Evolutionary conservation across 2,113 vertebrate genomes (phyloP).

Genomic region (Neogale vison): DNA sequence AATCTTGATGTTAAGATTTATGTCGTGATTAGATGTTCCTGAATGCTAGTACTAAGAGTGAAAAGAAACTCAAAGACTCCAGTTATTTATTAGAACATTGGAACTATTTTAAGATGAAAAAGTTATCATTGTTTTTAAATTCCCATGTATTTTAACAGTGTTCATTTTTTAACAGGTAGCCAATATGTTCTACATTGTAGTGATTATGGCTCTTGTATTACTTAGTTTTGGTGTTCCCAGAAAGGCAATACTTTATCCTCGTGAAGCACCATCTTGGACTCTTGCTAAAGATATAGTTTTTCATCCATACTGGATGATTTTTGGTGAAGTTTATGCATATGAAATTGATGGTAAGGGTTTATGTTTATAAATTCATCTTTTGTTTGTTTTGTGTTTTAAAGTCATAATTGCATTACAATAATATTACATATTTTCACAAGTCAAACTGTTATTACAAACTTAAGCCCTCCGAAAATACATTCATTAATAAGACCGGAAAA

Average conservation of each 20-base stretch:
- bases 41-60: conserved; percentile 17
- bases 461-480: background rate
- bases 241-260: conserved; percentile 96
- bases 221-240: conserved; percentile 98
- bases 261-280: conserved; percentile 93
- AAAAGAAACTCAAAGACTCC: conserved; percentile 41
- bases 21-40: background rate
- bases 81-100: background rate
- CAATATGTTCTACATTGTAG: conserved; percentile 99
- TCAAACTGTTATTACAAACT: background rate
- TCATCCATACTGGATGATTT: conserved; percentile 99
- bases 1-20: background rate
- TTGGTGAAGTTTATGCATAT: conserved; percentile 99
- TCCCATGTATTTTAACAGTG: conserved; percentile 32
- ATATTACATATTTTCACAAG: conserved; percentile 11
- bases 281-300: conserved; percentile 97
- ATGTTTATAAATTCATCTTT: conserved; percentile 29
- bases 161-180: conserved; percentile 90
- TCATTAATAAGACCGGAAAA: background rate
- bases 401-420: conserved; percentile 23
- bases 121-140: conserved; percentile 21
- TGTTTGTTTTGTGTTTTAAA: conserved; percentile 38
- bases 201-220: conserved; percentile 98
- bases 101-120: conserved; percentile 45
- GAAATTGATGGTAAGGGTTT: conserved; percentile 96